Conservation (phyloP, 92 coral and sea anemone species). For the Siderastrea radians region DNA sequence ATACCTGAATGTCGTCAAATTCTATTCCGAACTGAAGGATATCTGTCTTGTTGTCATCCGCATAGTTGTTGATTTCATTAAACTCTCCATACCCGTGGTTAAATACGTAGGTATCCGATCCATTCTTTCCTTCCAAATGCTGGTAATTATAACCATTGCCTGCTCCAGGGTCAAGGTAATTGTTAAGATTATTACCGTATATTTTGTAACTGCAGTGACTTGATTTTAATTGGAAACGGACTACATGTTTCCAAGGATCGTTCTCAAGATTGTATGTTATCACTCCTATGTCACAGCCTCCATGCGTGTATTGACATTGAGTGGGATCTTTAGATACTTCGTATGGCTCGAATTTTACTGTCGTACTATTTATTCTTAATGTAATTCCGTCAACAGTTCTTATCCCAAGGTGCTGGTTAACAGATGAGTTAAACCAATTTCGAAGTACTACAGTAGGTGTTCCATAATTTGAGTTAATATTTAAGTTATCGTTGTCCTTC, state of each 20-base stretch:
- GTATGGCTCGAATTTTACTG: slow-evolving; percentile 32
- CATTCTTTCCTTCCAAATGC: slow-evolving; percentile 44
- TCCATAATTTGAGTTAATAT: slow-evolving; percentile 2
- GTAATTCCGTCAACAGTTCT: slow-evolving; percentile 66
- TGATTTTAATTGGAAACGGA: slow-evolving; percentile 61
- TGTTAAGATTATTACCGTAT: slow-evolving; percentile 56
- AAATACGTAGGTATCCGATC: slow-evolving; percentile 69
- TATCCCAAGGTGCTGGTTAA: slow-evolving; percentile 47
- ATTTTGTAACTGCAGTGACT: slow-evolving; percentile 72
- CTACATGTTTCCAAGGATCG: slow-evolving; percentile 56
- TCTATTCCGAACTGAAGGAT: slow-evolving; percentile 56
- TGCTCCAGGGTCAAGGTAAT: slow-evolving; percentile 76
- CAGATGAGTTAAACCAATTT: slow-evolving; percentile 37
- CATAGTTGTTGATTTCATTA: slow-evolving; percentile 60
- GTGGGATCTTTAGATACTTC: slow-evolving; percentile 67
- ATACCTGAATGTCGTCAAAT: slow-evolving; percentile 37
- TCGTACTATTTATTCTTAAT: not conserved
- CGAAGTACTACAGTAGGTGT: slow-evolving; percentile 18
- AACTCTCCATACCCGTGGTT: slow-evolving; percentile 71
- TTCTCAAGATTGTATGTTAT: slow-evolving; percentile 22
- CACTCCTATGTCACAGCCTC: not conserved
- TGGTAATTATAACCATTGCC: slow-evolving; percentile 64
- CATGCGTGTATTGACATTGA: slow-evolving; percentile 49
- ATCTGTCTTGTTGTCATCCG: slow-evolving; percentile 49
- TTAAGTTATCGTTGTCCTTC: slow-evolving; percentile 20